A percentile compares a stretch with the other conserved stretches of the same genome.
phyloP scores from a whole-genome alignment of 2,113 vertebrate species.

The Crotalus tigris region DNA sequence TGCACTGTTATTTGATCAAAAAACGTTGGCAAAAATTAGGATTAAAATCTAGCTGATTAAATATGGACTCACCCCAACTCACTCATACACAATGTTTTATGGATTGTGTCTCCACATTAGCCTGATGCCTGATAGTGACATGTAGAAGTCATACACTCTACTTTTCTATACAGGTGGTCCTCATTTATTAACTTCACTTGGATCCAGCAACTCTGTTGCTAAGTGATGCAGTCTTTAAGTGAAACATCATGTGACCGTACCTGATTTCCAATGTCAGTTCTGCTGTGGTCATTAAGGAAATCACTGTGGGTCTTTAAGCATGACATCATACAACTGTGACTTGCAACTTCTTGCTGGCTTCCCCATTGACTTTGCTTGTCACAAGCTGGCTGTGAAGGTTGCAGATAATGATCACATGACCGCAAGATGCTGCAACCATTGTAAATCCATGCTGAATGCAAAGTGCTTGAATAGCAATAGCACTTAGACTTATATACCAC shows the following conservation, averaged over 20 bases:
- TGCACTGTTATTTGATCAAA: too few relatives aligned
- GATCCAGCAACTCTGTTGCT: background rate
- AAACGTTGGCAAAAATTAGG: background rate
- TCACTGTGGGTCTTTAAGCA: background rate
- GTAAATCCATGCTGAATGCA: background rate
- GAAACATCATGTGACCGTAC: background rate
- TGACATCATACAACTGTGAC: background rate
- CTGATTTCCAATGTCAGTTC: background rate
- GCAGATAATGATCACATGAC: background rate
- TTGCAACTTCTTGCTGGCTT: background rate
- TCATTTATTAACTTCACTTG: background rate
- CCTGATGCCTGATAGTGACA: background rate
- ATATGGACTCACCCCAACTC: background rate
- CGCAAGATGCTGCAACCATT: background rate
- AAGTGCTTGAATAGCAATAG: background rate
- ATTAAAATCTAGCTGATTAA: background rate
- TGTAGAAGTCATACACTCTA: background rate
- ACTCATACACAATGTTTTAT: background rate
- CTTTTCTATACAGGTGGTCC: background rate
- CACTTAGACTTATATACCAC: too few relatives aligned
- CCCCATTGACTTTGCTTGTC: too few relatives aligned
- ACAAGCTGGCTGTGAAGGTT: background rate
- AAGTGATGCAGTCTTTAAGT: background rate
- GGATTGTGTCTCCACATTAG: background rate
- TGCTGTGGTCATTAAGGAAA: background rate